A percentile compares a stretch with the other conserved stretches of the same genome.
Evolutionary conservation across 1,140 invertebrate species (phyloP).

Genomic region (Eurosta solidaginis): DNA sequence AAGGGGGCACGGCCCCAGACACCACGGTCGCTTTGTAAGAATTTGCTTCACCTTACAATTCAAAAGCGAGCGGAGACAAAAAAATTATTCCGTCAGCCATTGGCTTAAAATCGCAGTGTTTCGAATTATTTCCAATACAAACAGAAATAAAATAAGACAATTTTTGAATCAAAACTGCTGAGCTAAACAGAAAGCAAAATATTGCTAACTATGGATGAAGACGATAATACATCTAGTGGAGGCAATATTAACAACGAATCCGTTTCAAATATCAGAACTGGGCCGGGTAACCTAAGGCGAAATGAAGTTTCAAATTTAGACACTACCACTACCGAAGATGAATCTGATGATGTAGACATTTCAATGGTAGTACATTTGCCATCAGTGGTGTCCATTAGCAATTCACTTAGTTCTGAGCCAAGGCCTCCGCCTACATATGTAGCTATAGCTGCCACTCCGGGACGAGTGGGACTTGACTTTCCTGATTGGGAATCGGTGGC

Average conservation of each 20-base stretch:
- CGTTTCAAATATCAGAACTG: conserved; percentile 5
- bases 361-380: conserved; percentile 42
- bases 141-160: neutral
- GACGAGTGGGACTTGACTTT: neutral
- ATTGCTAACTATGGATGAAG: conserved; percentile 48
- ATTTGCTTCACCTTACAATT: neutral
- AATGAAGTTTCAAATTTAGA: neutral
- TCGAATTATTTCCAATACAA: neutral
- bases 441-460: neutral
- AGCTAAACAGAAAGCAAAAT: neutral
- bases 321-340: neutral
- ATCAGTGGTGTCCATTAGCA: neutral
- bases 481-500: conserved; percentile 12
- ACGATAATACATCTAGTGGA: conserved; percentile 54
- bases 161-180: neutral
- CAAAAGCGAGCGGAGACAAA: neutral
- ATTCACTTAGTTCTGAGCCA: neutral
- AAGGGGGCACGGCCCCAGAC: conserved; percentile 12
- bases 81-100: neutral
- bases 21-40: neutral
- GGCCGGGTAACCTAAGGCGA: neutral
- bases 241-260: conserved; percentile 52
- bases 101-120: neutral
- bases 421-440: neutral
- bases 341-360: conserved; percentile 41